Base-by-base conservation (phyloP, 2,888 invertebrate species). In the Alloscopus bannaensis region DNA sequence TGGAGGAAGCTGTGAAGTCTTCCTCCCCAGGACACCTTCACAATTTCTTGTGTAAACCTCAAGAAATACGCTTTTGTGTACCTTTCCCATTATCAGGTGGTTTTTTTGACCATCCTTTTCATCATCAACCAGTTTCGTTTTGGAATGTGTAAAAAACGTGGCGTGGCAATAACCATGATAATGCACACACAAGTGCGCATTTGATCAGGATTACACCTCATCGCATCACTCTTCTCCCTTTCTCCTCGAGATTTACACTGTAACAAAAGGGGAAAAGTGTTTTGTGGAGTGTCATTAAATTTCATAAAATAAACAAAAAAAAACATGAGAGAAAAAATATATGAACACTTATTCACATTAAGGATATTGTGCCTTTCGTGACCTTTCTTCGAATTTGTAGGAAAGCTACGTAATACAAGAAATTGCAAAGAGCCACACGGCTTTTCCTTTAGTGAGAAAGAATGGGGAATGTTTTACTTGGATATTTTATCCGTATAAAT, bases 401-500 rank as follows among this genome's bases (percentile, higher is more conserved):
- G 28, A 29, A 36, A n/a, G n/a, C n/a, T n/a, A n/a, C n/a, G n/a
- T n/a, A n/a, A n/a, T n/a, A n/a, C n/a, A n/a, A n/a, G n/a, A n/a
- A n/a, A n/a, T n/a, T n/a, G n/a, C n/a, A n/a, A n/a, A n/a, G n/a
- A n/a, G n/a, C n/a, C n/a, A n/a, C n/a, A n/a, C n/a, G n/a, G 18
- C 18, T 50, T 18, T 50, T 24, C 42, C 55, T 24, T 24, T 55
- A n/a, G n/a, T 42, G 50, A 24, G 36, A 62, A 66, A 47, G 40
- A 62, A 22, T 40, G 11, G 22, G 69, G 31, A n/a, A n/a, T n/a
- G n/a, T 29, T 70, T 57, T 70, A 50, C 47, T 28, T 6, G 72
- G 50, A 64, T 62, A 72, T 29, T 62, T 72, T 40, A 52, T 72
- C 52, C 72, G 40, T 72, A 72, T 72, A 64, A 72, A 72, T 72